Evolutionary conservation across 2,888 invertebrate species (phyloP), one percentile per base, ranked within the genome.

Genomic region (Agapetus fuscipes): DNA sequence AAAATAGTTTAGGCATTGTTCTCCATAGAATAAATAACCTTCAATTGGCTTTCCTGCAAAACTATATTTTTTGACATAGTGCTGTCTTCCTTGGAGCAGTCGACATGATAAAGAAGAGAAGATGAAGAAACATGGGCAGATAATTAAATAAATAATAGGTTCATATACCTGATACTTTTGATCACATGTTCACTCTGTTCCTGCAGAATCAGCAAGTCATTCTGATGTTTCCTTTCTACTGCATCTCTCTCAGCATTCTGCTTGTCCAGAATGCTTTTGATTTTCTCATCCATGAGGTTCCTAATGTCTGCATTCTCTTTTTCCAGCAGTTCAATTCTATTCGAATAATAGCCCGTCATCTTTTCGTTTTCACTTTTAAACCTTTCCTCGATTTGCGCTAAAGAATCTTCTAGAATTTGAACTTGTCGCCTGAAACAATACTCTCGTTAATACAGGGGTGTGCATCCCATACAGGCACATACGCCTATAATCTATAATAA

Each of bases 101-200:
- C n/a, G n/a, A n/a, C n/a, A n/a, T n/a, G n/a, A n/a, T n/a, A n/a
- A n/a, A n/a, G n/a, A n/a, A n/a, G n/a, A n/a, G n/a, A n/a, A n/a
- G n/a, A n/a, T n/a, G n/a, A n/a, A n/a, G n/a, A n/a, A n/a, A n/a
- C n/a, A n/a, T n/a, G n/a, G n/a, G n/a, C n/a, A n/a, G n/a, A n/a
- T n/a, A n/a, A n/a, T n/a, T n/a, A n/a, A n/a, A n/a, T n/a, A n/a
- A n/a, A n/a, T n/a, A n/a, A n/a, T n/a, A n/a, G n/a, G n/a, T n/a
- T n/a, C n/a, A n/a, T n/a, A n/a, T n/a, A 68, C 70, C 62, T 75
- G 2, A 77, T 63, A 56, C 75, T 74, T 36, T 75, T 74, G 55
- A 76, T 65, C 16, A 76, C 61, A 1, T 65, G 68, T 43, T 65
- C 56, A 55, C 76, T 72, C 37, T 68, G 68, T 16, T 63, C 58